Evolutionary conservation across 2,797 vertebrate genomes (phyloP).

Genomic region (Phataginus tetradactyla): DNA sequence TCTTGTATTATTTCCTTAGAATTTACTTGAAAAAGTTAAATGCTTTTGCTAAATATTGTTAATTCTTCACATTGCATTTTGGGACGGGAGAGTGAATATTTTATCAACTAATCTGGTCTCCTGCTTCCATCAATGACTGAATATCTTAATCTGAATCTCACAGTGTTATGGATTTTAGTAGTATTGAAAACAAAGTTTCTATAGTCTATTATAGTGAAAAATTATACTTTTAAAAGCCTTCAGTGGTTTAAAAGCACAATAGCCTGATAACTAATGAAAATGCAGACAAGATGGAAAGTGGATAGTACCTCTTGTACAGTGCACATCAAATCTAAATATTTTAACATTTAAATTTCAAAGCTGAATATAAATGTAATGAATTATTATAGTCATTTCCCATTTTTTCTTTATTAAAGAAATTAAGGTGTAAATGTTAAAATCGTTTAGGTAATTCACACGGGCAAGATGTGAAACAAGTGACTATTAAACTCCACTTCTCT

Average conservation of each 20-base stretch:
- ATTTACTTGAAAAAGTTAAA: constrained; percentile 48
- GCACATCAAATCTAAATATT: constrained; percentile 6
- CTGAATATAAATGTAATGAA: constrained; percentile 20
- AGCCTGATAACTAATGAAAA: not conserved
- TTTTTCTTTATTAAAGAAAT: constrained; percentile 37
- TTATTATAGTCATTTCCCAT: not conserved
- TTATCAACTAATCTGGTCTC: not conserved
- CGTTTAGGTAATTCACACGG: not conserved
- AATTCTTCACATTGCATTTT: constrained; percentile 19
- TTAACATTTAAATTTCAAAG: constrained; percentile 27
- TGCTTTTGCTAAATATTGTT: constrained; percentile 16
- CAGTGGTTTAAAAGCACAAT: not conserved
- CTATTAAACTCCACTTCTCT: not conserved
- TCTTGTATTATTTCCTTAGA: constrained; percentile 40
- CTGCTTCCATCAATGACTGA: not conserved
- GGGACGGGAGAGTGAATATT: not conserved
- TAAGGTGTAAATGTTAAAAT: constrained; percentile 20
- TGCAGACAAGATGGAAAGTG: not conserved
- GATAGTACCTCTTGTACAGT: constrained; percentile 15
- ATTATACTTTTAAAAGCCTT: constrained; percentile 21
- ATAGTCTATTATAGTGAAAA: not conserved
- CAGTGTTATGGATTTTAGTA: not conserved
- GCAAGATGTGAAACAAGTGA: not conserved
- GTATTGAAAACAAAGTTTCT: not conserved
- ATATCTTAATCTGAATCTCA: constrained; percentile 50